Evolutionary conservation across 2,797 vertebrate genomes (phyloP).

Genomic region (Cossypha dichroa): DNA sequence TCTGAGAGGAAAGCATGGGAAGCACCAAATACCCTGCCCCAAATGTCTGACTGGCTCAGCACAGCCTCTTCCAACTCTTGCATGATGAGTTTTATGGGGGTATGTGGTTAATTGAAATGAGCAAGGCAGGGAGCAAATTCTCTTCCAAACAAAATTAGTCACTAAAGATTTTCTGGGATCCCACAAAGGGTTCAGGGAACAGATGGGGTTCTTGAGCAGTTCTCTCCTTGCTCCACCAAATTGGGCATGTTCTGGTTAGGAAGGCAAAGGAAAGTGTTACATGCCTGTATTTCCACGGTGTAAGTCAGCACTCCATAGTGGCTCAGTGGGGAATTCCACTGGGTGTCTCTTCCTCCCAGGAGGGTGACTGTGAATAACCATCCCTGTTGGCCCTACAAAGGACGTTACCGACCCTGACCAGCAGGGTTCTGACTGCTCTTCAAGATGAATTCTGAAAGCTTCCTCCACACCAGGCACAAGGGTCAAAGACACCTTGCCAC

Average conservation of each 20-base stretch:
- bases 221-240: background rate
- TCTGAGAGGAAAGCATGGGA: background rate
- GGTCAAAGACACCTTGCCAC: background rate
- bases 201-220: accelerated
- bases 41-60: background rate
- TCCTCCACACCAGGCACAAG: background rate
- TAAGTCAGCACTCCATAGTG: background rate
- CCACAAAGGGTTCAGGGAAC: accelerated
- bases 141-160: background rate
- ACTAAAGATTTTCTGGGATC: background rate
- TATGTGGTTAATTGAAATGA: accelerated
- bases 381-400: background rate
- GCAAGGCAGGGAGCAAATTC: background rate
- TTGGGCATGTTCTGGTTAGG: accelerated
- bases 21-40: background rate
- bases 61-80: background rate
- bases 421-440: background rate
- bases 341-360: background rate
- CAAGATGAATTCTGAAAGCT: background rate
- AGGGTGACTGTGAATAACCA: background rate
- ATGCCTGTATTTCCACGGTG: accelerated
- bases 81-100: accelerated
- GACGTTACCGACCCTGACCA: background rate
- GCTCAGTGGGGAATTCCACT: background rate
- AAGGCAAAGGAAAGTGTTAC: background rate